These are phyloP conservation scores for Ctenomys sociabilis DNA, from an alignment of 2,113 vertebrate species.

Conservation along the genomic window DNA sequence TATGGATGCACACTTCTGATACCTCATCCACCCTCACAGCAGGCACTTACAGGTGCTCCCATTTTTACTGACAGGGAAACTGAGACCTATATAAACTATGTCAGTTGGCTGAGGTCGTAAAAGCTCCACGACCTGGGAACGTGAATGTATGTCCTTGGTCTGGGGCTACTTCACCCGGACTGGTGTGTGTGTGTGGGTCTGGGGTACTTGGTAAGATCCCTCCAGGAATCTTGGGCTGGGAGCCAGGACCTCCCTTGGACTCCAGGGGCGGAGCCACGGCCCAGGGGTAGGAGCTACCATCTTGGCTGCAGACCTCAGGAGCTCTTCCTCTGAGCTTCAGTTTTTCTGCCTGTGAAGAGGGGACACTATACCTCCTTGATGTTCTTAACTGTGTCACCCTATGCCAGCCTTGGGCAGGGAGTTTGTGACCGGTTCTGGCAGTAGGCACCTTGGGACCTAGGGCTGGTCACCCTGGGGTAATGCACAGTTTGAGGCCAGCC, in stretches of 20 bases:
- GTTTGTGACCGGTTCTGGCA: neutral
- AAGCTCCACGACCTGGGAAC: neutral
- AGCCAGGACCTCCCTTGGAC: neutral
- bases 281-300: neutral
- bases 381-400: neutral
- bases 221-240: neutral
- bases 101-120: neutral
- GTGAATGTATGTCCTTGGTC: neutral
- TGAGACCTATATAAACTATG: neutral
- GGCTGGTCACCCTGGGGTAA: neutral
- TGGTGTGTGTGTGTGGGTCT: neutral
- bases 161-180: neutral
- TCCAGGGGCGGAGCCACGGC: too few species aligned
- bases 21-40: neutral
- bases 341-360: neutral
- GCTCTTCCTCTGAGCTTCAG: neutral
- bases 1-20: neutral
- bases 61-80: neutral
- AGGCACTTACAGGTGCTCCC: neutral
- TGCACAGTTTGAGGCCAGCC: neutral
- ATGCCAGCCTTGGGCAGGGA: neutral
- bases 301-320: neutral
- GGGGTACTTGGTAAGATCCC: neutral
- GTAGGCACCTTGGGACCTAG: neutral
- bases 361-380: neutral